Evolutionary conservation across 2,797 vertebrate genomes (phyloP), one percentile per base, ranked within the genome.

Genomic region (Onychomys torridus): DNA sequence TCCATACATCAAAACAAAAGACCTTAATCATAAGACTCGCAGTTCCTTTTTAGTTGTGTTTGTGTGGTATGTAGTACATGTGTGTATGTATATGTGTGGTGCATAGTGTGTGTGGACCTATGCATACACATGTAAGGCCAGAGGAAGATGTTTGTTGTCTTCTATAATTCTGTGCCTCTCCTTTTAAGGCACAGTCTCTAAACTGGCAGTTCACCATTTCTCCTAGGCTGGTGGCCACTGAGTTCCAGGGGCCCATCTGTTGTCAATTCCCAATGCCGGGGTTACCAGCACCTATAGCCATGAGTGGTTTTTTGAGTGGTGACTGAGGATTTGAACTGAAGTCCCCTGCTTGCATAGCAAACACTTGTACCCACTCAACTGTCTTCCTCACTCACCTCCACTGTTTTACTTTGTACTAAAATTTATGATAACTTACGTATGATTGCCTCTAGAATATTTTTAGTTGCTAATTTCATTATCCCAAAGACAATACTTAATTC

Each of bases 361-460:
- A 4, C 10, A 16, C 17, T 40, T 14, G 19, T 73, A 29, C 25
- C n/a, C n/a, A 73, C 85, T 57, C 14, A 40, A 57, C 65, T 40
- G 29, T 32, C 29, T 73, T 49, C 49, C n/a, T 43, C 27, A 40
- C n/a, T 43, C 27, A 40, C 16, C 25, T 23, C 27, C 37, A 57
- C 6, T 16, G 6, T 59, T 89, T 95, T 67, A 89, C 49, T 89
- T 93, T 59, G 43, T 55, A 59, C 29, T 79, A 63, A 84, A 52
- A 82, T 88, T 78, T 76, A 34, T 65, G 75, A 46, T 86, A 69
- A 71, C n/a, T 71, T 76, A 67, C 61, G 11, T 78, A 52, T 92
- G 75, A 93, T 81, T 61, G 67, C 32, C 75, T 73, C 82, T 83
- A 11, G 52, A 91, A 81, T 83, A 11, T 73, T 97, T 92, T 88